Evolutionary conservation across 2,888 invertebrate genomes (phyloP).

Genomic region (Drosophila macrospina): DNA sequence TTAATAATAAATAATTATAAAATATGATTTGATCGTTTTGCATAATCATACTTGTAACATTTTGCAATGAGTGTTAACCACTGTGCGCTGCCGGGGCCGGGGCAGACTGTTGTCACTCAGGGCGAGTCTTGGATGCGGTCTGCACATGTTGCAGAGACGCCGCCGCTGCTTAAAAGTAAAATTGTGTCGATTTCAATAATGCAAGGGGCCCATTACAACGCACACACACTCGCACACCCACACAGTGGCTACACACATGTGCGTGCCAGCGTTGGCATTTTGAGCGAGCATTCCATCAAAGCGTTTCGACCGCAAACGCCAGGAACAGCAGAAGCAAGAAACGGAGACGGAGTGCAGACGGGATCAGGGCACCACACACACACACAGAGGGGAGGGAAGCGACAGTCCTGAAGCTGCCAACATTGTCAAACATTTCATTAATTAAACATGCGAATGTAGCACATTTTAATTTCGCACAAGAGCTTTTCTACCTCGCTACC

Average conservation of each 20-base stretch:
- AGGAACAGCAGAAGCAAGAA: conserved; percentile 36
- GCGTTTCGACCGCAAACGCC: conserved; percentile 67
- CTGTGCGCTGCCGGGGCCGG: conserved; percentile 34
- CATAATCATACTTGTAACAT: neutral
- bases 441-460: conserved; percentile 82
- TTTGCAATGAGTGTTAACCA: conserved; percentile 16
- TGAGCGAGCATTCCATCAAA: conserved; percentile 75
- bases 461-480: conserved; percentile 76
- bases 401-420: conserved; percentile 44
- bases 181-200: conserved; percentile 81
- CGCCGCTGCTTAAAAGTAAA: conserved; percentile 75
- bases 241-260: conserved; percentile 42
- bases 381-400: neutral
- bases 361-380: neutral
- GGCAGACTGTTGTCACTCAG: conserved; percentile 64
- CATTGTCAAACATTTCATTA: conserved; percentile 81
- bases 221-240: conserved; percentile 29
- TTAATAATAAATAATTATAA: too few relatives aligned
- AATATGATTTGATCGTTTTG: too few relatives aligned
- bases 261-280: conserved; percentile 72
- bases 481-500: conserved; percentile 41
- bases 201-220: conserved; percentile 74
- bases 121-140: conserved; percentile 42
- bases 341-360: neutral
- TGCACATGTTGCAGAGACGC: conserved; percentile 65